phyloP scores from a whole-genome alignment of 1,140 invertebrate genomes.

The Neodiprion pinetum region DNA sequence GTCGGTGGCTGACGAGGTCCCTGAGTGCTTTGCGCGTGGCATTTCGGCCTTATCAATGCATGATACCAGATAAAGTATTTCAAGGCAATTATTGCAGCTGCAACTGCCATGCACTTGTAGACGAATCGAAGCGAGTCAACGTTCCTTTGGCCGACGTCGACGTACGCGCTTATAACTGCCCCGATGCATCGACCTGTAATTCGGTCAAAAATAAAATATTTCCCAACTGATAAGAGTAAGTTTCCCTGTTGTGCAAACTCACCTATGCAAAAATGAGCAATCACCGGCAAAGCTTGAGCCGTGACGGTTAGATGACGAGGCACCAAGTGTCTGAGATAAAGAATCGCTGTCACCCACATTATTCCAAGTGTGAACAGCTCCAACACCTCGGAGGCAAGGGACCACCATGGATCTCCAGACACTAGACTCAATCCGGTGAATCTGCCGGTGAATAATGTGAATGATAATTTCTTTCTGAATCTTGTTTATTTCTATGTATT shows the following conservation, averaged over 20 bases:
- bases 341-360: slow-evolving; percentile 83
- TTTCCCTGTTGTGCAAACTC: slow-evolving; percentile 29
- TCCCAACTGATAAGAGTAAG: slow-evolving; percentile 8
- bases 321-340: slow-evolving; percentile 82
- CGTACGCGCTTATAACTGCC: slow-evolving; percentile 67
- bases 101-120: slow-evolving; percentile 69
- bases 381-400: slow-evolving; percentile 74
- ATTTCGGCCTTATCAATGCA: slow-evolving; percentile 72
- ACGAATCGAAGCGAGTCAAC: slow-evolving; percentile 54
- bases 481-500: no score
- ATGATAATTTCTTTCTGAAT: slow-evolving; percentile 17
- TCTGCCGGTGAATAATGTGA: slow-evolving; percentile 34
- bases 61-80: slow-evolving; percentile 76
- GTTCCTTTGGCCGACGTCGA: slow-evolving; percentile 51
- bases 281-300: slow-evolving; percentile 81
- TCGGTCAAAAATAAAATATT: background rate
- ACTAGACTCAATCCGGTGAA: slow-evolving; percentile 71
- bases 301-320: slow-evolving; percentile 81
- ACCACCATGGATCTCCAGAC: slow-evolving; percentile 67
- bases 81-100: slow-evolving; percentile 67
- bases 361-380: slow-evolving; percentile 84
- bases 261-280: slow-evolving; percentile 84
- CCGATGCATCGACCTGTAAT: slow-evolving; percentile 70
- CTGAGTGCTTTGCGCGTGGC: slow-evolving; percentile 68
- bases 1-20: slow-evolving; percentile 61